A percentile compares a stretch with the other conserved stretches of the same genome.
Evolutionary conservation across 1,140 invertebrate genomes (phyloP).

Genomic region (Ostrea edulis): DNA sequence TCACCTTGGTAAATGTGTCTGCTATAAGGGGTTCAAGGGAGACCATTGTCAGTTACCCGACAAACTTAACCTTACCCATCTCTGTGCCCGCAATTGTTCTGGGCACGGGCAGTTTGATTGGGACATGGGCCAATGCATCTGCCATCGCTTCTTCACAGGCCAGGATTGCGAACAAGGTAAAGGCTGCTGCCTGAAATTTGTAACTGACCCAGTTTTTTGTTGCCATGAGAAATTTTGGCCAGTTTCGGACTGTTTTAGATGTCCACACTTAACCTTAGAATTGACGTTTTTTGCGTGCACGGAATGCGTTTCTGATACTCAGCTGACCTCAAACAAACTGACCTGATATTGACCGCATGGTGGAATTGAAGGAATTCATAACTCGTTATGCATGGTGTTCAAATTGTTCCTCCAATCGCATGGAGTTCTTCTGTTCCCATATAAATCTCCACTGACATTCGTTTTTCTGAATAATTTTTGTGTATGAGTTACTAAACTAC

Average conservation of each 20-base stretch:
- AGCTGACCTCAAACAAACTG: not conserved
- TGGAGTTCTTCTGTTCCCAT: not conserved
- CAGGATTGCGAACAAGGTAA: slow-evolving; percentile 93
- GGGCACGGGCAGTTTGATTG: slow-evolving; percentile 96
- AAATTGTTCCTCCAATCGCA: not conserved
- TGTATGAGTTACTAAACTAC: not conserved
- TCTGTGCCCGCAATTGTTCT: slow-evolving; percentile 96
- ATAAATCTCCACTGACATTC: not conserved
- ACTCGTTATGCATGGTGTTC: slow-evolving; percentile 11
- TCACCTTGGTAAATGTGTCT: slow-evolving; percentile 95
- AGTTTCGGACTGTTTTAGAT: not conserved
- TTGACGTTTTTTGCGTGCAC: slow-evolving; percentile 1
- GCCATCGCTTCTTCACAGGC: slow-evolving; percentile 95
- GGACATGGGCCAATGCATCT: slow-evolving; percentile 93
- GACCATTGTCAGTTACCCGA: slow-evolving; percentile 93
- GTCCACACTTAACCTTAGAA: slow-evolving; percentile 7
- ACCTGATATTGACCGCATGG: not conserved
- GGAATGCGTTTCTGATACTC: not conserved
- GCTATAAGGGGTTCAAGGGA: slow-evolving; percentile 98
- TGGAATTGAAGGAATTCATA: not conserved
- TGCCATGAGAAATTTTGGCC: slow-evolving; percentile 10
- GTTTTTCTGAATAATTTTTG: not conserved
- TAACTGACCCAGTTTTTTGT: slow-evolving; percentile 7
- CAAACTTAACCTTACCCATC: slow-evolving; percentile 94
- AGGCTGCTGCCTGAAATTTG: slow-evolving; percentile 14